phyloP scores from a whole-genome alignment of 1,140 invertebrate species.

The Drosophila micromelanica region DNA sequence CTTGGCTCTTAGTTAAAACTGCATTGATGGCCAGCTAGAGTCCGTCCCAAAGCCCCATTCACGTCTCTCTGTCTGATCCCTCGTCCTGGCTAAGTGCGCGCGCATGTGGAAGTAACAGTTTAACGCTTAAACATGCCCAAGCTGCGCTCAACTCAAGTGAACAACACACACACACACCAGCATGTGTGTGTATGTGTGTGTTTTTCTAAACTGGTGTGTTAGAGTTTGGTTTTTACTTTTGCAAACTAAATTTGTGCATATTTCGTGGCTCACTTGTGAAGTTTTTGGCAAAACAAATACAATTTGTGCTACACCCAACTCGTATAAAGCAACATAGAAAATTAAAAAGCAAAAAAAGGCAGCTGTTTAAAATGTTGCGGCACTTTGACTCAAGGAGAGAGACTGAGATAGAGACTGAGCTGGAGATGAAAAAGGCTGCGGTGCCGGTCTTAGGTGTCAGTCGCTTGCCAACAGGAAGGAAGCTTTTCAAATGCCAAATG shows the following conservation, averaged over 20 bases:
- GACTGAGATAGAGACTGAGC: slow-evolving; percentile 2
- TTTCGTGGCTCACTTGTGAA: slow-evolving; percentile 52
- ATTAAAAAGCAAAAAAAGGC: slow-evolving; percentile 26
- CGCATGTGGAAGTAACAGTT: slow-evolving; percentile 79
- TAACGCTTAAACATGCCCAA: slow-evolving; percentile 80
- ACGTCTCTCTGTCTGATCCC: background rate
- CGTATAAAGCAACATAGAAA: slow-evolving; percentile 13
- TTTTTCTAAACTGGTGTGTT: background rate
- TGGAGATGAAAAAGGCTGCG: slow-evolving; percentile 11
- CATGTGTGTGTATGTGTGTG: slow-evolving; percentile 2
- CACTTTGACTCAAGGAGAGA: slow-evolving; percentile 20
- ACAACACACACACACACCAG: slow-evolving; percentile 7
- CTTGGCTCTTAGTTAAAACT: slow-evolving; percentile 66
- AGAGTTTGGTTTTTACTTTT: slow-evolving; percentile 64
- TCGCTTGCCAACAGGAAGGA: slow-evolving; percentile 66
- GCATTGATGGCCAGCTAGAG: slow-evolving; percentile 72
- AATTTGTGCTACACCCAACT: slow-evolving; percentile 53
- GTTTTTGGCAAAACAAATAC: slow-evolving; percentile 64
- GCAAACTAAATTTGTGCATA: slow-evolving; percentile 56
- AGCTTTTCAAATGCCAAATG: slow-evolving; percentile 80
- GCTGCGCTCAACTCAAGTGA: slow-evolving; percentile 58
- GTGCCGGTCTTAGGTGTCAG: slow-evolving; percentile 54
- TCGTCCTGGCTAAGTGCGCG: slow-evolving; percentile 26
- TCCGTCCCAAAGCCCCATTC: slow-evolving; percentile 21
- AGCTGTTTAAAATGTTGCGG: slow-evolving; percentile 52